Base-by-base conservation (phyloP, 1,140 invertebrate genomes). In the Drosophila ohnishii region DNA sequence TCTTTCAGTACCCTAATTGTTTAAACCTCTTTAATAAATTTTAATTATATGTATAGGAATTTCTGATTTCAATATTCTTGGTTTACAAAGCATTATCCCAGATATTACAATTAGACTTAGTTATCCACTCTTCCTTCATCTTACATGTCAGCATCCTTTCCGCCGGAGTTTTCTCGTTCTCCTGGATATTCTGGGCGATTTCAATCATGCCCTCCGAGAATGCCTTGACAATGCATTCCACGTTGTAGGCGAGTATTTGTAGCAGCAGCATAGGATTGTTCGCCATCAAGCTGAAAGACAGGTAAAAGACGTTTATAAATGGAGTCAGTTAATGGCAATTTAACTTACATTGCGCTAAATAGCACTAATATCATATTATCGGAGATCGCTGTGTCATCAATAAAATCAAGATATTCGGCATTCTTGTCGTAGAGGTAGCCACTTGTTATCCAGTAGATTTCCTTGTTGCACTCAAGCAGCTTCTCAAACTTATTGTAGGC, bases 291-390 rank as follows among this genome's bases (percentile, higher is more conserved):
- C 90, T 91, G 59, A 2, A 65, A 61, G 5, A 22, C 4, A 14
- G 3, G 32, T 16, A 51, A 13, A 39, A 34, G 50, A n/a, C 1
- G 30, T 57, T 40, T 45, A 22, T 22, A 0, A 42, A 25, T n/a
- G 35, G 0, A 1, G n/a, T 9, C 9, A 2, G 4, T 28, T 14
- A 25, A 42, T 32, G n/a, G 28, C 8, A 10, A 63, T 7, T 22
- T 7, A 16, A 77, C 88, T 88, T 82, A 92, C 86, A 91, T 90
- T 55, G 90, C 80, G 66, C 90, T 90, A 48, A 92, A 90, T 55
- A 91, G 87, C 75, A 92, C 90, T 78, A 90, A 91, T 80, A 91
- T 91, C 90, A 91, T 91, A 80, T 91, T 91, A 73, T 91, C 90
- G 48, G 90, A 90, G 75, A 91, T 80, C 67, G 90, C 83, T 56